phyloP scores from a whole-genome alignment of 2,797 vertebrate species.

The Harpagifer antarcticus region DNA sequence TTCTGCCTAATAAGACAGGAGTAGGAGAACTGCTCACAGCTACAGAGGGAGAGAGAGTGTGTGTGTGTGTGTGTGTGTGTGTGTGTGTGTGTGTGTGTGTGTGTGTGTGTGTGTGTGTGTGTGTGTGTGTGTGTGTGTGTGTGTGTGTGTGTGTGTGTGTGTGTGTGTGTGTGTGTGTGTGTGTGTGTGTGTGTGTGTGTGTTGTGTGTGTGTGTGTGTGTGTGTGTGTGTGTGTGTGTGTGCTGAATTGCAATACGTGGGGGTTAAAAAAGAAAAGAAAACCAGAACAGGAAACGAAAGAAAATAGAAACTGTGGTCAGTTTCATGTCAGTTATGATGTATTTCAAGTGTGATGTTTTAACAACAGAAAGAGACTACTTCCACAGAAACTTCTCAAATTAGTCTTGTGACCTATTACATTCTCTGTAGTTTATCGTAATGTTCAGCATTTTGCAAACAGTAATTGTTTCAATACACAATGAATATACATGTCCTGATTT shows the following conservation, averaged over 20 bases:
- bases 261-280: background rate
- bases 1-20: slow-evolving; percentile 56
- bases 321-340: background rate
- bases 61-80: background rate
- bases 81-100: no score
- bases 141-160: no score
- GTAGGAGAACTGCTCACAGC: slow-evolving; percentile 46
- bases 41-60: slow-evolving; percentile 20
- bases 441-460: background rate
- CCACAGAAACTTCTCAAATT: slow-evolving; percentile 10
- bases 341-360: background rate
- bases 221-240: no score
- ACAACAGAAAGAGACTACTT: background rate
- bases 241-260: no score
- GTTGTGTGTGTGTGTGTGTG: no score
- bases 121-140: no score
- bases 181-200: no score
- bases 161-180: no score
- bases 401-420: background rate
- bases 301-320: slow-evolving; percentile 13
- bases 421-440: background rate
- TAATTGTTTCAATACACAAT: background rate
- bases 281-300: background rate
- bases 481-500: background rate
- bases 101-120: no score